These are phyloP conservation scores for Dryocosmus kuriphilus DNA, from an alignment of 2,888 invertebrate genomes.

Conservation along the genomic window DNA sequence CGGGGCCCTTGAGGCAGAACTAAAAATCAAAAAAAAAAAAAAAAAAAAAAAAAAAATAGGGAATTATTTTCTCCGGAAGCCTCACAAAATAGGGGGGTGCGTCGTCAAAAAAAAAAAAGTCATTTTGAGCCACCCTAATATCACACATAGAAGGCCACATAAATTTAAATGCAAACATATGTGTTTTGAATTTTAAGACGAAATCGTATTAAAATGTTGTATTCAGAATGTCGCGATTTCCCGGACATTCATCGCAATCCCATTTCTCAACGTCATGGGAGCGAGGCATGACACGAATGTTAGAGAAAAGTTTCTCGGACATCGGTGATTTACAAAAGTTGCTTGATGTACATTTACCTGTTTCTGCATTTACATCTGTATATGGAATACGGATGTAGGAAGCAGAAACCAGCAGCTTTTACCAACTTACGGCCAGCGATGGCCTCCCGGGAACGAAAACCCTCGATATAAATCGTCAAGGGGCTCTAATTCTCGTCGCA, in stretches of 20 bases:
- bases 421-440: conserved; percentile 45
- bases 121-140: too few relatives aligned
- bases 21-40: too few relatives aligned
- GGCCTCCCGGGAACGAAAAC: conserved; percentile 58
- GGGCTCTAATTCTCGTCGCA: conserved; percentile 73
- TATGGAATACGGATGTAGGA: neutral
- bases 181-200: neutral
- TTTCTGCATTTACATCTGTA: conserved; percentile 23
- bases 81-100: too few relatives aligned
- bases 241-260: conserved; percentile 47
- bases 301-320: conserved; percentile 39
- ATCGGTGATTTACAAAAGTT: conserved; percentile 33
- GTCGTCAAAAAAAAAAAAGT: too few relatives aligned
- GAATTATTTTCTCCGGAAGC: too few relatives aligned
- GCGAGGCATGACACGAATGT: conserved; percentile 26
- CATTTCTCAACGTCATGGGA: conserved; percentile 49
- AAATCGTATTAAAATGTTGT: neutral
- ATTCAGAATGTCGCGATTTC: conserved; percentile 9
- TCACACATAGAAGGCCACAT: neutral
- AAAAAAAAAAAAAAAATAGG: too few relatives aligned
- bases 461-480: conserved; percentile 73
- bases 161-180: neutral
- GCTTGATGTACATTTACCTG: conserved; percentile 5
- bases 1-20: too few relatives aligned
- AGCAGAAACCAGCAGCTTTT: conserved; percentile 46